These are phyloP conservation scores for Borostomias antarcticus DNA, from an alignment of 2,797 vertebrate genomes.

Conservation along the genomic window DNA sequence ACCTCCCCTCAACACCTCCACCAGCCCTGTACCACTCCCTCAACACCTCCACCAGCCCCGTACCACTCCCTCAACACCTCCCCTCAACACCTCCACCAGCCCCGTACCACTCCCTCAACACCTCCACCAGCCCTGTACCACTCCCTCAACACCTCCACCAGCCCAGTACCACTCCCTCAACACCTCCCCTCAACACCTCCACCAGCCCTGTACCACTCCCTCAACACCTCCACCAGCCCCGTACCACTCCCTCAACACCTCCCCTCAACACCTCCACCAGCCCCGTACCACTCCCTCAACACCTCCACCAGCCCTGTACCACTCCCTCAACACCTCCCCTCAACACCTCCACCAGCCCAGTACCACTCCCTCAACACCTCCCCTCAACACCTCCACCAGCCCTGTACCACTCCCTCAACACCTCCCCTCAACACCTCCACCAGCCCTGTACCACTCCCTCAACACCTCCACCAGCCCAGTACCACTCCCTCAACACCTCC, in stretches of 20 bases:
- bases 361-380: not conserved
- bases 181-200: too few species aligned
- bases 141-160: not conserved
- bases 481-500: too few species aligned
- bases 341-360: not conserved
- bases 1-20: too few species aligned
- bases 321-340: not conserved
- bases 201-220: too few species aligned
- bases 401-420: not conserved
- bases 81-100: not conserved
- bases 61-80: not conserved
- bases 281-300: not conserved
- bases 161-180: not conserved
- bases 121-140: too few species aligned
- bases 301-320: too few species aligned
- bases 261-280: not conserved
- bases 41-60: slow-evolving; percentile 46
- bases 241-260: not conserved
- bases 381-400: not conserved
- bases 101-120: not conserved
- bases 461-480: too few species aligned
- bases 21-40: too few species aligned
- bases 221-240: too few species aligned
- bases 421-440: not conserved
- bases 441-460: not conserved